Evolutionary conservation across 2,888 invertebrate species (phyloP), one percentile per base, ranked within the genome.

Genomic region (Caenorhabditis uteleia): DNA sequence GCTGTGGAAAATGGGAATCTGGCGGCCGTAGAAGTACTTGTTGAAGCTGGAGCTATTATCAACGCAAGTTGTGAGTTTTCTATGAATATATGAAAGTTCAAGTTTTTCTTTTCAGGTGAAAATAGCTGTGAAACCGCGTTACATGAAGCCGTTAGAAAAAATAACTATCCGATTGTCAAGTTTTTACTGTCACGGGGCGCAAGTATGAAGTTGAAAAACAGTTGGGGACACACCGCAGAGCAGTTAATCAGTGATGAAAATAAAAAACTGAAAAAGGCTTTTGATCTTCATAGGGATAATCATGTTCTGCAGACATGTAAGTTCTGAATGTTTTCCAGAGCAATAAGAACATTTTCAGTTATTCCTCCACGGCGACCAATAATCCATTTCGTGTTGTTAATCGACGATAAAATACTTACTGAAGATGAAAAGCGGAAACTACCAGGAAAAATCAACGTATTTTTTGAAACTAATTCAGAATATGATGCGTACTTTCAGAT

Each of bases 121-220:
- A 3, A 43, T 8, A 39, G 38, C 3, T 66, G 45, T 31, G 59
- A 68, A 33, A 68, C 71, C 12, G 53, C 68, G 3, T 48, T 71
- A 4, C 71, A 71, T 40, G 53, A 56, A 38, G 71, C 71, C 6
- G 55, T 68, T 31, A 38, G 65, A 16, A 33, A 39, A 1, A 31
- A 56, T 2, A 55, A 66, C 33, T 20, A 10, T 12, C 40, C 44
- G 10, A 64, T 71, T 14, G 53, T 53, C 10, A 55, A 71, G 12
- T 68, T 58, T 48, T 40, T 71, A n/a, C 44, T 71, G 7, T 58
- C 53, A n/a, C 68, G 66, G 51, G 71, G 71, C 23, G 71, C 71
- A 6, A 71, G 68, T 39, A 33, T 59, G 25, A 55, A 46, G 31
- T 39, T 48, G 7, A 29, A 43, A n/a, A 62, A 64, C 18, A 49